Evolutionary conservation across 1,140 invertebrate species (phyloP).

Genomic region (Monomorium pharaonis): DNA sequence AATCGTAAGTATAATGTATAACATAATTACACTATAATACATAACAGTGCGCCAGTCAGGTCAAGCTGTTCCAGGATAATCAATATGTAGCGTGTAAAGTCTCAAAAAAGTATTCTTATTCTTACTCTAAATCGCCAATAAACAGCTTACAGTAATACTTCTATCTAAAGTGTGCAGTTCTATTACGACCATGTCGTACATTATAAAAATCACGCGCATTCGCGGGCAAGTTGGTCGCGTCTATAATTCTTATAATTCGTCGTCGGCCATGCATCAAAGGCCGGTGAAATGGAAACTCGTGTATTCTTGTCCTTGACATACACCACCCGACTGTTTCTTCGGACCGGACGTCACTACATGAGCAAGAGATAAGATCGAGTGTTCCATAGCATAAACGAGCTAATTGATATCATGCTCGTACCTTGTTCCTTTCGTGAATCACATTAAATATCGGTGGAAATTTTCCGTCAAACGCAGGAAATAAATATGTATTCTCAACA

Average conservation of each 20-base stretch:
- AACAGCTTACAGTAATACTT: conserved; percentile 22
- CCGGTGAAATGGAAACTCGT: conserved; percentile 53
- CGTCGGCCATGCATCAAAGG: conserved; percentile 37
- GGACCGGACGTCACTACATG: conserved; percentile 6
- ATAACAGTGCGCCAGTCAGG: conserved; percentile 3
- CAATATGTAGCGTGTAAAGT: conserved; percentile 54
- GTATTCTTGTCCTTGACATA: conserved; percentile 26
- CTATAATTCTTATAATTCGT: conserved; percentile 29
- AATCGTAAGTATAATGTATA: background rate
- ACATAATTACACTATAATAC: conserved; percentile 48
- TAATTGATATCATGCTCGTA: conserved; percentile 35
- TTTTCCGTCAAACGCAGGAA: background rate
- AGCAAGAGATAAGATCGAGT: conserved; percentile 24
- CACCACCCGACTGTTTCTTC: background rate
- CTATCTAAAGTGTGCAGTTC: conserved; percentile 37
- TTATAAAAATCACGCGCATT: conserved; percentile 47
- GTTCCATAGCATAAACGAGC: background rate
- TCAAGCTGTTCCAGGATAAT: conserved; percentile 10
- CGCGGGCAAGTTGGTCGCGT: background rate
- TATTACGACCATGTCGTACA: conserved; percentile 13
- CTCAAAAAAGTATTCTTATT: conserved; percentile 58
- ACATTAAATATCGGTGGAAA: conserved; percentile 26
- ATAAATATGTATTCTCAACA: conserved; percentile 17
- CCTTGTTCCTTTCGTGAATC: background rate
- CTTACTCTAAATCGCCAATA: conserved; percentile 39